Base-by-base conservation (phyloP, 2,797 vertebrate species). In the Chiroxiphia lanceolata region DNA sequence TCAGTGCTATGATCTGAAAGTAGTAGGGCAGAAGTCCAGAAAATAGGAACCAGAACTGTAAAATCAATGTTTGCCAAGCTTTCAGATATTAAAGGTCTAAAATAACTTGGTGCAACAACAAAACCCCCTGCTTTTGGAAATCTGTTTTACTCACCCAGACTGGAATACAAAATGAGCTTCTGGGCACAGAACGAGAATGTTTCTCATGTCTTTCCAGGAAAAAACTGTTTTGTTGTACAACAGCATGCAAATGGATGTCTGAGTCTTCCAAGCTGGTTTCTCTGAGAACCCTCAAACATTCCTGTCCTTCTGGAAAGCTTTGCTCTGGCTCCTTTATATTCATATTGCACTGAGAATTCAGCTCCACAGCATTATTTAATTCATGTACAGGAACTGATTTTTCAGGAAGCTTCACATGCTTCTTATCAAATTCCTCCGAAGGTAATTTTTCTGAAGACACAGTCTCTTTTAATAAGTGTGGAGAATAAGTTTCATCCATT, bases 71-170 rank as follows among this genome's bases (percentile, higher is more conserved):
- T 23, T 71, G 80, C 42, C 36, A 93, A 50, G 31, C 15, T 83
- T 72, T 69, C 50, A 51, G n/a, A 59, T 40, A 44, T 4, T 67
- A 8, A 63, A 78, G 10, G 27, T 81, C 61, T 75, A 40, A 64
- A 86, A 33, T 5, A 68, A 70, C 22, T 38, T 15, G 4, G 34
- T 61, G 21, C 19, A 42, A 75, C 16, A 78, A n/a, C 11, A 84
- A 72, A 72, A 75, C 20, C 15, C 6, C 10, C 33, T 57, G 21
- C 53, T 63, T 93, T 17, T 48, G 53, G 57, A 69, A 75, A 42
- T 56, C 21, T 33, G 40, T 38, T 84, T 61, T 63, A 76, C 95
- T 84, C 68, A 97, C 96, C 95, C 96, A 97, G 38, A 95, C 47
- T n/a, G 96, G 92, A 78, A 97, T 56, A 59, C 0, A 5, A 78